Evolutionary conservation across 2,113 vertebrate genomes (phyloP).

Genomic region (Lathamus discolor): DNA sequence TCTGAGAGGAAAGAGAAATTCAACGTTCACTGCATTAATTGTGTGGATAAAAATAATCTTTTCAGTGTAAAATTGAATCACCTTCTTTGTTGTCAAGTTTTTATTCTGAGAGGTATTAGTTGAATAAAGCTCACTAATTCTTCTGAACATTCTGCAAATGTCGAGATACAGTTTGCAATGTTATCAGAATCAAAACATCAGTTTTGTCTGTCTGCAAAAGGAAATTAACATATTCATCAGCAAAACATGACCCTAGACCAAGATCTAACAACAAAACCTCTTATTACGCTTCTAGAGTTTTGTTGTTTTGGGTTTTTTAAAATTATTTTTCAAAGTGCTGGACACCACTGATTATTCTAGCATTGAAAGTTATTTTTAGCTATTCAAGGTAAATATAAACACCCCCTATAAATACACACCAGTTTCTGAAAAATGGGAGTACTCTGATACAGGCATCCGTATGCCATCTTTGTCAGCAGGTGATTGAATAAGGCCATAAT

Average conservation of each 20-base stretch:
- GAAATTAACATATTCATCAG: constrained; percentile 29
- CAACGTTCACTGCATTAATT: not conserved
- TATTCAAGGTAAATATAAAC: not conserved
- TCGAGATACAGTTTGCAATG: not conserved
- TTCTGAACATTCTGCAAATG: not conserved
- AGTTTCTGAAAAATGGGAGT: not conserved
- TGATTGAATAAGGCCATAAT: not conserved
- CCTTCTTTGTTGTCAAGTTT: not conserved
- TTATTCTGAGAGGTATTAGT: not conserved
- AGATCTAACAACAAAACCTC: not conserved
- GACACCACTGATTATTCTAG: not conserved
- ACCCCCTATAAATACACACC: not conserved
- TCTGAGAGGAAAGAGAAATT: constrained; percentile 14
- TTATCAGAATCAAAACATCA: not conserved
- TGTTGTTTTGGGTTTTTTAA: not conserved
- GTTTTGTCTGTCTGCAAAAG: not conserved
- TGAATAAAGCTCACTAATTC: not conserved
- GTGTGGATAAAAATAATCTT: not conserved
- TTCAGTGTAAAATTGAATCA: not conserved
- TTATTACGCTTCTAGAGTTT: not conserved
- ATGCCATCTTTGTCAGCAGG: not conserved
- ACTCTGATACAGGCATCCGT: not conserved
- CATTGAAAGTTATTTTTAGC: not conserved
- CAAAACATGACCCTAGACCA: not conserved
- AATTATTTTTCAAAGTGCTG: not conserved